Conservation (phyloP, 2,888 invertebrate species). For the Auanema sp. region DNA sequence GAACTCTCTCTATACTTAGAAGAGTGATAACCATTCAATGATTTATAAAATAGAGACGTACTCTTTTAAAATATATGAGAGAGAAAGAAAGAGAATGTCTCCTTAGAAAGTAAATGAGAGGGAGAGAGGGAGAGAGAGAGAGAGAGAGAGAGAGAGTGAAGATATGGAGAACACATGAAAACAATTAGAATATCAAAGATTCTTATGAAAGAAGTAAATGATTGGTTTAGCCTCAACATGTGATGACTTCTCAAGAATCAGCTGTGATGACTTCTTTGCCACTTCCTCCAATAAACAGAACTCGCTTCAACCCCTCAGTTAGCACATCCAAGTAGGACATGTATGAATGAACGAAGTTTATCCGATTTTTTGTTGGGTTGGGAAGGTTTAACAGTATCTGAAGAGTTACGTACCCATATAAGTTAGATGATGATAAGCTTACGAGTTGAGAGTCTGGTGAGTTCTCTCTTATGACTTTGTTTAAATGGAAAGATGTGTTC, state of each 20-base stretch:
- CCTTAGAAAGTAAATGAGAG: no score
- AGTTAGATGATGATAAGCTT: constrained; percentile 18
- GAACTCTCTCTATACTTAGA: no score
- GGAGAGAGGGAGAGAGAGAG: no score
- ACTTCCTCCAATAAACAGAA: constrained; percentile 77
- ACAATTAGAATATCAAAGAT: no score
- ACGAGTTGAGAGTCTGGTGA: constrained; percentile 96
- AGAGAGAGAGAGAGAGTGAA: no score
- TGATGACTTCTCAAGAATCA: constrained; percentile 86
- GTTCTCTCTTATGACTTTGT: constrained; percentile 94
- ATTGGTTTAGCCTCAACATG: no score
- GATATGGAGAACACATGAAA: no score
- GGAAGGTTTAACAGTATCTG: constrained; percentile 69
- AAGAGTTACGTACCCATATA: neutral
- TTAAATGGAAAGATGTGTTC: constrained; percentile 97
- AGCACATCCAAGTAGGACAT: constrained; percentile 92
- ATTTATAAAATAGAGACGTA: no score
- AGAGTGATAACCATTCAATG: no score
- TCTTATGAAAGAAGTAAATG: no score
- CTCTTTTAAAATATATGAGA: no score
- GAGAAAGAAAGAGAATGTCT: no score
- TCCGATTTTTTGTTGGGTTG: constrained; percentile 37
- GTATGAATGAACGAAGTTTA: constrained; percentile 41
- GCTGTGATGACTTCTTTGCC: constrained; percentile 98
- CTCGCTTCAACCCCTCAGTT: constrained; percentile 85